Base-by-base conservation (phyloP, 2,113 vertebrate genomes). In the Ploceus nigricollis region DNA sequence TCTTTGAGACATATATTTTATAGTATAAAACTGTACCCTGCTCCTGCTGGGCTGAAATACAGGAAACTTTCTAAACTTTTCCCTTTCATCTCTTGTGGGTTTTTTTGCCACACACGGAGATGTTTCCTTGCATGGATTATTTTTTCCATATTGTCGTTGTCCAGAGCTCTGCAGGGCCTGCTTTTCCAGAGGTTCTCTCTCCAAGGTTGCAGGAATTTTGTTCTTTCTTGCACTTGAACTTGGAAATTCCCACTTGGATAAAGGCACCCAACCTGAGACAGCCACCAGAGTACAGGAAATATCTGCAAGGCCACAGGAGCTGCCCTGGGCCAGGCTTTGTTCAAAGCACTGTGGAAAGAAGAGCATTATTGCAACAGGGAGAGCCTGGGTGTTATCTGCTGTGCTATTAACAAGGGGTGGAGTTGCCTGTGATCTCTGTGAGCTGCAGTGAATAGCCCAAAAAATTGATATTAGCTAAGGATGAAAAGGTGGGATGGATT, bases 71-170 rank as follows among this genome's bases (percentile, higher is more conserved):
- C 12, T 40, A 18, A 71, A 56, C 14, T 16, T 60, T 31, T 24
- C 63, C 27, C 39, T 83, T 89, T 78, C 17, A 20, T 56, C 13
- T 90, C 63, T 40, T 7, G 1, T 7, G 5, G 14, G 9, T 22
- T 39, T 64, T 87, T 93, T 60, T 0, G 0, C 45, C 25, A 9
- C 5, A 9, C n/a, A 9, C 1, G 0, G 11, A 45, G 25, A 19
- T 9, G 7, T n/a, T 88, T 53, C 42, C n/a, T 54, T 76, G 25
- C 37, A 27, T 4, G 51, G 10, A 9, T 61, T 53, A 2, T 48
- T 68, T 82, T 73, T 80, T 53, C 40, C 10, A 2, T 28, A 2
- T 27, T 58, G 40, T n/a, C 45, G 14, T 30, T 53, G 25, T 69
- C 50, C 42, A 50, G 22, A 83, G 16, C 23, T 30, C 9, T 9